Percentiles rank a stretch among this genome's conserved stretches.
Evolutionary conservation across 2,797 vertebrate genomes (phyloP).

Genomic region (Poecilia picta): DNA sequence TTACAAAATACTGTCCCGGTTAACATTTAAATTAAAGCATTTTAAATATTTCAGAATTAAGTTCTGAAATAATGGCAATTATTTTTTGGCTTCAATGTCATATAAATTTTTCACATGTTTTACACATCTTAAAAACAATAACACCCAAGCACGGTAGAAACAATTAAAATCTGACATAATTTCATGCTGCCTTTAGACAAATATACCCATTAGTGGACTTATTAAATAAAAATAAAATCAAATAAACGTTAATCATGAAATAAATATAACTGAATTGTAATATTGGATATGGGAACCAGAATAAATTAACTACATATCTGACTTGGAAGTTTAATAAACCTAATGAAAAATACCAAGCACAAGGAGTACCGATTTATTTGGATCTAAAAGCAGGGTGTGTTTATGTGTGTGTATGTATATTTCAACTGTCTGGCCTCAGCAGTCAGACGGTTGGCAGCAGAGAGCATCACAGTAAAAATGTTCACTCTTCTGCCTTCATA

Average conservation of each 20-base stretch:
- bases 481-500: conserved; percentile 27
- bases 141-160: not conserved
- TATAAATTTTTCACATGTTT: not conserved
- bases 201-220: not conserved
- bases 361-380: not conserved
- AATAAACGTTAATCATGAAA: too few relatives aligned
- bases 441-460: conserved; percentile 27
- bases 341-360: not conserved
- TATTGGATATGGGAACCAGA: not conserved
- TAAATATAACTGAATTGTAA: too few relatives aligned
- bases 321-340: not conserved
- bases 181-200: not conserved
- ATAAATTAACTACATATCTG: not conserved
- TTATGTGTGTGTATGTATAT: not conserved
- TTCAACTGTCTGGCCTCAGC: not conserved
- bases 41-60: too few relatives aligned
- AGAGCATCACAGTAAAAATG: conserved; percentile 34
- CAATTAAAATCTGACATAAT: not conserved
- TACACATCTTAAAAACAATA: not conserved
- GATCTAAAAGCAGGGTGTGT: not conserved
- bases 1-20: too few relatives aligned
- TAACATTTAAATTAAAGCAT: too few relatives aligned
- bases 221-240: too few relatives aligned
- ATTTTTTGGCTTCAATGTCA: not conserved
- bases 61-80: not conserved